Percentiles rank a stretch among this genome's conserved stretches.
Conservation (phyloP, 2,797 vertebrate species). For the Rhabdomys pumilio region DNA sequence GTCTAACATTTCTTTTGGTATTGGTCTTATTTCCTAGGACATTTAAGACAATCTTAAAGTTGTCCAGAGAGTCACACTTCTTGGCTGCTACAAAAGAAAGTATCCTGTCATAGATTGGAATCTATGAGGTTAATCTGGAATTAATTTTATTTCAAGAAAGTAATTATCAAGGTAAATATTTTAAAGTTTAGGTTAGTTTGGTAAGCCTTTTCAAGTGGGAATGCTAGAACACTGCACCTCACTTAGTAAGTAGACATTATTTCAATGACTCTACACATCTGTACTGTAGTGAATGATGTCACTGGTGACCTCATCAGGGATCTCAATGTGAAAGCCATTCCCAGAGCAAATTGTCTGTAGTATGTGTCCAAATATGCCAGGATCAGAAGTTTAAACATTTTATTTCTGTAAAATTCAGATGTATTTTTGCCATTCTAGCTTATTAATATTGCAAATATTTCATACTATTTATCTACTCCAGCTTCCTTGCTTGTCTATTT, state of each 20-base stretch:
- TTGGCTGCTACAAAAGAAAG: not conserved
- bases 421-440: constrained; percentile 40
- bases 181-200: constrained; percentile 4
- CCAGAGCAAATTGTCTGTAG: not conserved
- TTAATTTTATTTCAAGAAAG: not conserved
- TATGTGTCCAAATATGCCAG: not conserved
- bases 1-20: not conserved
- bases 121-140: not conserved
- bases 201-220: not conserved
- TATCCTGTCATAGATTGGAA: not conserved
- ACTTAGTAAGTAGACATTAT: constrained; percentile 48
- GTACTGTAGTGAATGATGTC: constrained; percentile 23
- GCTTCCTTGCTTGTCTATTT: not conserved
- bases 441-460: constrained; percentile 9
- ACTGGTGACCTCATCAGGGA: not conserved
- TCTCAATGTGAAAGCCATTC: not conserved
- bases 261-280: not conserved
- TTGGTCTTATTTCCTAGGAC: not conserved
- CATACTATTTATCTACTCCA: not conserved
- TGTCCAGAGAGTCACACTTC: not conserved
- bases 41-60: not conserved
- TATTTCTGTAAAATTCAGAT: not conserved
- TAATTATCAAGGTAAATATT: constrained; percentile 12
- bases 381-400: constrained; percentile 36
- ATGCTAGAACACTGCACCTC: not conserved